Conservation (phyloP, 2,797 vertebrate genomes). For the Gymnocypris eckloni region DNA sequence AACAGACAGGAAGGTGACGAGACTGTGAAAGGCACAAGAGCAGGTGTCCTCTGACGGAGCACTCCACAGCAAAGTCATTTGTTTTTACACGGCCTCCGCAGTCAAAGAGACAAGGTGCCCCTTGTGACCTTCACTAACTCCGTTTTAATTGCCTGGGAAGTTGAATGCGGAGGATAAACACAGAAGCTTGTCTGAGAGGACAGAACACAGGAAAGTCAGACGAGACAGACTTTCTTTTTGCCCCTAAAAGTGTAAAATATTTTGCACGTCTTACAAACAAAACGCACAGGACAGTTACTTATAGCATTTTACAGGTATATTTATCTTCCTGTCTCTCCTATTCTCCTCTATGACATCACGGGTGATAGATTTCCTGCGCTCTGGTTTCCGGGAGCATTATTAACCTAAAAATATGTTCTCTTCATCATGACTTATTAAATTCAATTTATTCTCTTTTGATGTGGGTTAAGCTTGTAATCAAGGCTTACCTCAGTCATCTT, state of each 20-base stretch:
- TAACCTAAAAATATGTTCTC: constrained; percentile 51
- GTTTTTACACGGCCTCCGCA: constrained; percentile 50
- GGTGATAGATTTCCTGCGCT: constrained; percentile 49
- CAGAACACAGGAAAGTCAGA: constrained; percentile 24
- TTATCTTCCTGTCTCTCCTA: constrained; percentile 20
- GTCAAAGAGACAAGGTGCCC: constrained; percentile 53
- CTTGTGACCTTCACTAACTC: constrained; percentile 37
- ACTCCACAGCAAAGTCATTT: constrained; percentile 50
- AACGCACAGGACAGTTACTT: constrained; percentile 9
- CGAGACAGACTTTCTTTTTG: constrained; percentile 1
- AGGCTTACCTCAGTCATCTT: constrained; percentile 80
- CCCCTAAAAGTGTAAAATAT: constrained; percentile 2
- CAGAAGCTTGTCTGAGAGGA: constrained; percentile 24
- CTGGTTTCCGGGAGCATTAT: constrained; percentile 51
- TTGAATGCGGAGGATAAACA: constrained; percentile 9
- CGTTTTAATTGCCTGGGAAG: constrained; percentile 49
- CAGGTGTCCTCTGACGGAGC: constrained; percentile 51
- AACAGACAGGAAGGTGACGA: constrained; percentile 44
- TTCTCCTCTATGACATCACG: constrained; percentile 22
- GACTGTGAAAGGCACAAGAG: constrained; percentile 38
- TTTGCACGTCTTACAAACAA: constrained; percentile 9
- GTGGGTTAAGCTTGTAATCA: constrained; percentile 79
- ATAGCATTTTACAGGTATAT: constrained; percentile 6
- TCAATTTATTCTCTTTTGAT: constrained; percentile 81
- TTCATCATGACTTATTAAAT: constrained; percentile 63